A percentile compares a stretch with the other conserved stretches of the same genome.
Conservation (phyloP, 2,797 vertebrate genomes). For the Anniella stebbinsi region DNA sequence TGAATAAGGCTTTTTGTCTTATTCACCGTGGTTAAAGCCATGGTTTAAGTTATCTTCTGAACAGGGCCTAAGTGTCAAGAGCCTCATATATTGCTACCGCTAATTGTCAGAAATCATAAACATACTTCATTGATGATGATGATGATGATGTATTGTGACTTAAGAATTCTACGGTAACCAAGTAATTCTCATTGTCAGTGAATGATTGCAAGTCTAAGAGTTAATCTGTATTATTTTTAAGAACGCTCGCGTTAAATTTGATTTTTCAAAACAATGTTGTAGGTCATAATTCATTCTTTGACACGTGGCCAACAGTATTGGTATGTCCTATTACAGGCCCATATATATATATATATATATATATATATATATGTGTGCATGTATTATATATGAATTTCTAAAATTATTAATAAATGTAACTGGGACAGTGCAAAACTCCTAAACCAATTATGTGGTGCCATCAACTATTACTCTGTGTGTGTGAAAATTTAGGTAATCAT, state of each 20-base stretch:
- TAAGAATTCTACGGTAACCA: background rate
- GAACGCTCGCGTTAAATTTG: background rate
- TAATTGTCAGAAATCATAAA: background rate
- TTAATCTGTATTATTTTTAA: background rate
- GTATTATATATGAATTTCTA: background rate
- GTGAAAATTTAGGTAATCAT: background rate
- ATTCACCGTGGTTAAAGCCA: too few relatives aligned
- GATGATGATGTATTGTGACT: background rate
- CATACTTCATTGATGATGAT: background rate
- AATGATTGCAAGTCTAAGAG: background rate
- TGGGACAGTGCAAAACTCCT: background rate
- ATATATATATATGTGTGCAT: background rate
- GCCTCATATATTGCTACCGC: background rate
- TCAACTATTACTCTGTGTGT: background rate
- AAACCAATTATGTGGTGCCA: slow-evolving; percentile 26
- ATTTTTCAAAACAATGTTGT: background rate
- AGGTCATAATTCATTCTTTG: background rate
- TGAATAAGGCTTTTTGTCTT: too few relatives aligned
- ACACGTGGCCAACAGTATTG: background rate
- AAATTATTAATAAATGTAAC: slow-evolving; percentile 10
- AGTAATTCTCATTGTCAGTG: background rate
- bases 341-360: too few relatives aligned
- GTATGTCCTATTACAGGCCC: background rate
- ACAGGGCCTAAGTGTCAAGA: background rate
- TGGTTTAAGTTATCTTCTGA: too few relatives aligned